Conservation (phyloP, 2,113 vertebrate species). For the Tychaedon coryphoeus region DNA sequence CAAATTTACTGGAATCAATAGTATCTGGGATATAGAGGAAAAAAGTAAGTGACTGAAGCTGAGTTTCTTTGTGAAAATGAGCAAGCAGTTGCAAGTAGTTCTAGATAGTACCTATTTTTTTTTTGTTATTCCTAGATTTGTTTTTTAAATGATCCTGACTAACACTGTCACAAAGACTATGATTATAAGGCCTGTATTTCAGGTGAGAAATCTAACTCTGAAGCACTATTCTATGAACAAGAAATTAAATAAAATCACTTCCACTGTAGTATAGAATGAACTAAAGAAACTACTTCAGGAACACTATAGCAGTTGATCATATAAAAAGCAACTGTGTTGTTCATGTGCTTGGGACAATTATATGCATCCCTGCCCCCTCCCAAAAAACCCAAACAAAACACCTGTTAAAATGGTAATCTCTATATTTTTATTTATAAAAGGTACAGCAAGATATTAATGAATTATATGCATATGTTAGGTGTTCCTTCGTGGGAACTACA, state of each 20-base stretch:
- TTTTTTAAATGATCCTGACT: not conserved
- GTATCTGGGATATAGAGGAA: not conserved
- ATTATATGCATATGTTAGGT: not conserved
- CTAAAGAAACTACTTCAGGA: not conserved
- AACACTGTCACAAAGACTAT: not conserved
- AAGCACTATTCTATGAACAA: not conserved
- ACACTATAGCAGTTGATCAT: not conserved
- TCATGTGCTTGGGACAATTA: not conserved
- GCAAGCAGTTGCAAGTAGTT: not conserved
- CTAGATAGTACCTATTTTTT: not conserved
- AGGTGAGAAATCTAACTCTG: not conserved
- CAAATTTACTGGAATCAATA: not conserved
- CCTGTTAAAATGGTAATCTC: not conserved
- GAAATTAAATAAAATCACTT: not conserved
- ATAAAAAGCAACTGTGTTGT: not conserved
- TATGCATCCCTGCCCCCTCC: not conserved
- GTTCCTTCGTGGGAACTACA: not conserved
- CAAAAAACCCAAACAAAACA: not conserved
- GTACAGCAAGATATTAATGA: not conserved
- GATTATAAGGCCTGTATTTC: not conserved
- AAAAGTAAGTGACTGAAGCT: not conserved
- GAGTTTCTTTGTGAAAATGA: not conserved
- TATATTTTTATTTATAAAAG: constrained; percentile 33
- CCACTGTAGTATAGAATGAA: not conserved
- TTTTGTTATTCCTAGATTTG: not conserved